Percentiles rank a stretch among this genome's conserved stretches.
These are phyloP conservation scores for Geodia barretti DNA, from an alignment of 37 sponge, comb jelly and placozoan genomes.

Conservation along the genomic window DNA sequence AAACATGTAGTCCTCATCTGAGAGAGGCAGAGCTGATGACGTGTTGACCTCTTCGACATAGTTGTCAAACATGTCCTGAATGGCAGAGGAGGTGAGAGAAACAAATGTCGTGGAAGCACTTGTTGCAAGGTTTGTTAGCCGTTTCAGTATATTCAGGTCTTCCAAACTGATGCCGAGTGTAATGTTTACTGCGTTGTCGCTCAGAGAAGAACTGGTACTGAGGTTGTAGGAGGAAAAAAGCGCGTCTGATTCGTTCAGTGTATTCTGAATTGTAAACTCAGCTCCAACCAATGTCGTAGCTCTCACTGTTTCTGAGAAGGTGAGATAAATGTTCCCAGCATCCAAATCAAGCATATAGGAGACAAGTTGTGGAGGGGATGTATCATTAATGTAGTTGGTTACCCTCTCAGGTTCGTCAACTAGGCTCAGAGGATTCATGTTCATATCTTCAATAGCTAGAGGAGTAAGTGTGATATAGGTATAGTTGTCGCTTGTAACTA, in stretches of 20 bases:
- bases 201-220: conserved; percentile 39
- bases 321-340: conserved; percentile 49
- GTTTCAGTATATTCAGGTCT: conserved; percentile 87
- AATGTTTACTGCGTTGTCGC: conserved; percentile 34
- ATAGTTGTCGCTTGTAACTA: conserved; percentile 28
- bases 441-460: conserved; percentile 71
- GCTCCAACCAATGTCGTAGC: conserved; percentile 36
- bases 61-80: conserved; percentile 83
- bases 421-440: conserved; percentile 45
- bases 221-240: conserved; percentile 21
- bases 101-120: conserved; percentile 59
- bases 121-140: conserved; percentile 50
- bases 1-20: not conserved
- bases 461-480: conserved; percentile 72
- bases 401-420: conserved; percentile 39
- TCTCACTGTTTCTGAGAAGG: conserved; percentile 89
- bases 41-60: conserved; percentile 28
- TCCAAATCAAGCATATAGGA: conserved; percentile 73
- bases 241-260: conserved; percentile 29
- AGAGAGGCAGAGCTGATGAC: conserved; percentile 22
- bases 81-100: conserved; percentile 47
- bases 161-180: conserved; percentile 36
- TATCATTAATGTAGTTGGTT: conserved; percentile 42
- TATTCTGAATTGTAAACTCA: conserved; percentile 58
- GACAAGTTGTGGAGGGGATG: conserved; percentile 58